Conservation (phyloP, 1,140 invertebrate species). For the Tachypleus tridentatus region DNA sequence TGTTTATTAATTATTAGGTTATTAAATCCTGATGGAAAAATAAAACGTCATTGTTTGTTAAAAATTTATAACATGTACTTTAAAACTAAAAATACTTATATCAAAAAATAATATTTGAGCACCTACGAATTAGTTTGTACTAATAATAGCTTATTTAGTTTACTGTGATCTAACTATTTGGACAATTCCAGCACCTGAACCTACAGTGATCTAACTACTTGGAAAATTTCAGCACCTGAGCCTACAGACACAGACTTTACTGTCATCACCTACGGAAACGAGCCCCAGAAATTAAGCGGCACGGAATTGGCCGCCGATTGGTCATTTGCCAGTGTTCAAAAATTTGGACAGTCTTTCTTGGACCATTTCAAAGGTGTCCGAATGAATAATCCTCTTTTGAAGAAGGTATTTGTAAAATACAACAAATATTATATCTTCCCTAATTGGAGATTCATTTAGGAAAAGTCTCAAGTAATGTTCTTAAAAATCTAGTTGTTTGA, state of each 20-base stretch:
- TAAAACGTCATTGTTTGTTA: no score
- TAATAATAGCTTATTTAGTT: no score
- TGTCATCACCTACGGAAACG: slow-evolving; percentile 75
- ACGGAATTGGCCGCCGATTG: slow-evolving; percentile 84
- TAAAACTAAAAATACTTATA: no score
- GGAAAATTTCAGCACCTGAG: slow-evolving; percentile 56
- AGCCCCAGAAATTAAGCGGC: slow-evolving; percentile 62
- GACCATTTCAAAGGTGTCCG: slow-evolving; percentile 65
- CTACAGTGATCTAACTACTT: no score
- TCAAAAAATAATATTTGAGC: no score
- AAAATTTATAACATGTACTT: no score
- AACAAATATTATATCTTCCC: not conserved
- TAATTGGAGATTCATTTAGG: not conserved
- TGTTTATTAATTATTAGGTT: no score
- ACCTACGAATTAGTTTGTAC: no score
- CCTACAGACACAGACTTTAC: slow-evolving; percentile 77
- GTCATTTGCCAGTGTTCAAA: slow-evolving; percentile 83
- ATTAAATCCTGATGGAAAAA: no score
- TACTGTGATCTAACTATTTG: no score
- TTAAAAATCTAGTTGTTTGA: slow-evolving; percentile 3
- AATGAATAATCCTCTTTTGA: slow-evolving; percentile 66
- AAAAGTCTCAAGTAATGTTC: not conserved
- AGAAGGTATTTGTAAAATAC: slow-evolving; percentile 52
- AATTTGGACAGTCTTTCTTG: slow-evolving; percentile 84
- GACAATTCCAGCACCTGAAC: no score